Percentiles rank a stretch among this genome's conserved stretches.
phyloP scores from a whole-genome alignment of 2,797 vertebrate genomes.

The Crenichthys baileyi region DNA sequence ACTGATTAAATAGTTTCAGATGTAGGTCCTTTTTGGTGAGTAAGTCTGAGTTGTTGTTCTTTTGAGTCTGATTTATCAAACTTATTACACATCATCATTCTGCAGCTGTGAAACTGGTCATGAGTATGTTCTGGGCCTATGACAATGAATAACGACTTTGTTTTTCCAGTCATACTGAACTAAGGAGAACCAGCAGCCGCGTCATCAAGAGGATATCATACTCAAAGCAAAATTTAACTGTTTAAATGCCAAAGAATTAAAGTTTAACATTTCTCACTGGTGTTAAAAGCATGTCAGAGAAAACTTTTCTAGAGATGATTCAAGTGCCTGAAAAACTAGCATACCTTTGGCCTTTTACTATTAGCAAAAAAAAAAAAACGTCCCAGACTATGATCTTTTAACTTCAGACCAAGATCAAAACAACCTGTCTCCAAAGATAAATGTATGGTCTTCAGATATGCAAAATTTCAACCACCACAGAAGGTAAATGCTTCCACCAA shows the following conservation, averaged over 20 bases:
- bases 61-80: slow-evolving; percentile 41
- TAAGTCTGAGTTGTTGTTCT: slow-evolving; percentile 22
- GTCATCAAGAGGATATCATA: background rate
- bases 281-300: background rate
- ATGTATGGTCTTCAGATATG: background rate
- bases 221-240: background rate
- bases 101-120: slow-evolving; percentile 45
- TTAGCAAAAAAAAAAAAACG: background rate
- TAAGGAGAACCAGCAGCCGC: slow-evolving; percentile 23
- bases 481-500: background rate
- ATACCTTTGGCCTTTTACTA: background rate
- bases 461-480: background rate
- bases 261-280: background rate
- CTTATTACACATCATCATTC: slow-evolving; percentile 27
- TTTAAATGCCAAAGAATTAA: background rate
- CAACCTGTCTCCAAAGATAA: background rate
- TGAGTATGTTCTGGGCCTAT: slow-evolving; percentile 35
- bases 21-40: slow-evolving; percentile 31
- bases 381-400: background rate
- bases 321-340: background rate
- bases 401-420: background rate
- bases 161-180: slow-evolving; percentile 26
- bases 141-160: slow-evolving; percentile 36
- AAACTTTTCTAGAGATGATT: background rate
- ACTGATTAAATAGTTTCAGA: slow-evolving; percentile 52